Base-by-base conservation (phyloP, 2,113 vertebrate genomes). In the Cryptomyrus ogoouensis region DNA sequence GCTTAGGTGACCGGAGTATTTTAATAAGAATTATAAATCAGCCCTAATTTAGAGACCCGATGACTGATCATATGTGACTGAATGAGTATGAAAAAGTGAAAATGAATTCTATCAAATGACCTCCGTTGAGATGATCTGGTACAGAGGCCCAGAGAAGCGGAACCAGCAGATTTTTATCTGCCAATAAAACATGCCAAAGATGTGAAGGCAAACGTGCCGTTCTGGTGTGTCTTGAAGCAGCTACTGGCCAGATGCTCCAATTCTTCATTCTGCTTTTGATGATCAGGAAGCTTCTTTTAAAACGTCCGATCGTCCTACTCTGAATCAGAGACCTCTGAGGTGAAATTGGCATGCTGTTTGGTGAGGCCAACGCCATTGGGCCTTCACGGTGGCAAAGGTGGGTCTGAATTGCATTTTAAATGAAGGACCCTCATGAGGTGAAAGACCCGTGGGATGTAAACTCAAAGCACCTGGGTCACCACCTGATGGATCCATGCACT, bases 21-120 rank as follows among this genome's bases (percentile, higher is more conserved):
- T 80, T 80, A 49, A 49, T n/a, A 86, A 50, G 46, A 86, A 47
- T 42, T 27, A 50, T 86, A 86, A 86, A 47, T 86, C 83, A 86
- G n/a, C 24, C 83, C 9, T 85, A 85, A 85, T 85, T 44, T 85
- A 42, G 21, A 46, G 10, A 50, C 83, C 13, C 1, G 13, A 47
- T 13, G 17, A 49, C 47, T 47, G 47, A 86, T 86, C 15, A 47
- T 24, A 86, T 49, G 83, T 86, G 83, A 86, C 44, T 86, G 83
- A 86, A 47, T 50, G 46, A 86, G 83, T 86, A 80, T 80, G 74
- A 80, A 80, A 80, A 27, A 47, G 46, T 50, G 44, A 86, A 86
- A 86, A 86, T n/a, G 46, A 85, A 47, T 47, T 85, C 44, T 47
- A 6, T 85, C n/a, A n/a, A 85, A 85, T 85, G 44, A 85, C 47